phyloP scores from a whole-genome alignment of 2,888 invertebrate genomes.

The Nephrocerus scutellatus region DNA sequence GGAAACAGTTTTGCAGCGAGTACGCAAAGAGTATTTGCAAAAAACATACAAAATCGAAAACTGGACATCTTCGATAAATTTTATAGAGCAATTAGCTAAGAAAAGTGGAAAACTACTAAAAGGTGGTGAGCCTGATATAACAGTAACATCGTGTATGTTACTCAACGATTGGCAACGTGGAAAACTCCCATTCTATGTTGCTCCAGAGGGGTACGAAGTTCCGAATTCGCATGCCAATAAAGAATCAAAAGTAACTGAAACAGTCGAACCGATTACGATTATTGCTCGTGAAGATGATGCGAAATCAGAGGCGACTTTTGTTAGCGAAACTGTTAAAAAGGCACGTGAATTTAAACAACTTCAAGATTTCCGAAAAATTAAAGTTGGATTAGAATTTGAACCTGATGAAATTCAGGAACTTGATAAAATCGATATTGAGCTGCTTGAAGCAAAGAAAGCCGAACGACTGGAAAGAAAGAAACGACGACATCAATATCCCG shows the following conservation, averaged over 20 bases:
- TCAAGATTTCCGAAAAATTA: slow-evolving; percentile 78
- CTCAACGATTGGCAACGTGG: slow-evolving; percentile 99
- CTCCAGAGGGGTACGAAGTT: slow-evolving; percentile 74
- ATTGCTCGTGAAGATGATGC: slow-evolving; percentile 35
- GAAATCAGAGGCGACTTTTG: slow-evolving; percentile 39
- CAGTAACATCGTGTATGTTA: slow-evolving; percentile 85
- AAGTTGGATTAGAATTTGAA: slow-evolving; percentile 64
- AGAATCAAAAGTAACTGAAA: slow-evolving; percentile 26
- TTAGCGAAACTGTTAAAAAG: slow-evolving; percentile 48
- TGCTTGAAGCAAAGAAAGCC: slow-evolving; percentile 50
- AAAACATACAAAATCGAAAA: slow-evolving; percentile 82
- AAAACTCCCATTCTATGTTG: slow-evolving; percentile 88
- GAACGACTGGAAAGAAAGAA: slow-evolving; percentile 40
- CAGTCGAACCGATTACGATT: too few species aligned
- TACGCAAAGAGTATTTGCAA: slow-evolving; percentile 78
- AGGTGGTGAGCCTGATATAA: slow-evolving; percentile 93
- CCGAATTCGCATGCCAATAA: slow-evolving; percentile 52
- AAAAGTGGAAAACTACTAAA: slow-evolving; percentile 85
- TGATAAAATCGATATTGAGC: slow-evolving; percentile 52
- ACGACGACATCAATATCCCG: slow-evolving; percentile 35
- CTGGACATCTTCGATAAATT: slow-evolving; percentile 78
- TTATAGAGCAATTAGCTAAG: slow-evolving; percentile 83
- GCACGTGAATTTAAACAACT: slow-evolving; percentile 49
- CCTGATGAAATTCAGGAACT: slow-evolving; percentile 51
- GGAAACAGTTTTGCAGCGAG: slow-evolving; percentile 73